These are phyloP conservation scores for Jaculus jaculus DNA, from an alignment of 2,113 vertebrate genomes.

Conservation along the genomic window DNA sequence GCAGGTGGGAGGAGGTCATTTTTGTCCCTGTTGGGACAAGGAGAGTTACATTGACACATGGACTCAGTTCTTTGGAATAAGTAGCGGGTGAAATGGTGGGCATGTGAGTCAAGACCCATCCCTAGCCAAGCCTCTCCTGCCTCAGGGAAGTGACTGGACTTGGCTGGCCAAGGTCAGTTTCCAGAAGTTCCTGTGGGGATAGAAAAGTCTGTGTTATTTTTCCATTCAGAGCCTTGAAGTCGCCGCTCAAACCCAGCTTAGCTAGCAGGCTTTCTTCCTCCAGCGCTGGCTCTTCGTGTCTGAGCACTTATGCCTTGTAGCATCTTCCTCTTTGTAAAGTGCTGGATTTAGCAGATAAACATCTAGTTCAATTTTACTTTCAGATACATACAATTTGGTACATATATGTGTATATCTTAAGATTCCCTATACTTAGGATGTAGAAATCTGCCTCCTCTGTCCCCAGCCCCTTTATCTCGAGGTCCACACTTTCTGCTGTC, in stretches of 20 bases:
- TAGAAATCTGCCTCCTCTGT: background rate
- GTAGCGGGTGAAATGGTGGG: too few species aligned
- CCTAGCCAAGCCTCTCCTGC: background rate
- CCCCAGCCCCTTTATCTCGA: background rate
- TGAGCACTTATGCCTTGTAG: background rate
- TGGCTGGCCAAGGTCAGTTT: background rate
- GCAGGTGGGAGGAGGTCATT: background rate
- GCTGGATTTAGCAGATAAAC: background rate
- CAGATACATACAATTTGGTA: background rate
- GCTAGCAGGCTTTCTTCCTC: background rate
- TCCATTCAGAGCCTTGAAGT: background rate
- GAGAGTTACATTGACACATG: background rate
- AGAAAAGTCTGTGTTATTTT: slow-evolving; percentile 5
- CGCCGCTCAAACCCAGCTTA: background rate
- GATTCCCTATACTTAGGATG: background rate
- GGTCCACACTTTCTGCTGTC: background rate
- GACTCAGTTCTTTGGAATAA: background rate
- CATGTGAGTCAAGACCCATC: background rate
- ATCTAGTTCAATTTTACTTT: background rate
- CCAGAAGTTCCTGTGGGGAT: background rate
- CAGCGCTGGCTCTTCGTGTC: background rate
- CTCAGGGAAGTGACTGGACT: background rate
- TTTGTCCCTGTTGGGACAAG: background rate
- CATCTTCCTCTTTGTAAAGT: background rate
- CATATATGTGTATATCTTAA: background rate